A percentile compares a stretch with the other conserved stretches of the same genome.
These are phyloP conservation scores for Yponomeuta malinellus DNA, from an alignment of 2,888 invertebrate species.

Conservation along the genomic window DNA sequence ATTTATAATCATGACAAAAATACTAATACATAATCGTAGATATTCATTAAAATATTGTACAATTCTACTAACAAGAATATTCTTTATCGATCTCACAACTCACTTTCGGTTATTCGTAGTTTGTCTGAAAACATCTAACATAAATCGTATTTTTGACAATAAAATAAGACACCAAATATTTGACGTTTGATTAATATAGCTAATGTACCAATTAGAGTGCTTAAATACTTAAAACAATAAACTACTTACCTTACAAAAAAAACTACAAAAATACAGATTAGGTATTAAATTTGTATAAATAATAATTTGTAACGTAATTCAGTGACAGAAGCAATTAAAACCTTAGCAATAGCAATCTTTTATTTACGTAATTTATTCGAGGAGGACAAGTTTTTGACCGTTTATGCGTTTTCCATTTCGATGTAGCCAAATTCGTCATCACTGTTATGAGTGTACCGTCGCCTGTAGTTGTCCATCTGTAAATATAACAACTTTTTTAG, in stretches of 20 bases:
- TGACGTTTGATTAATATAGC: no score
- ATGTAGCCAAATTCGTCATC: slow-evolving; percentile 49
- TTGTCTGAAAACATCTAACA: no score
- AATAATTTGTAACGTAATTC: neutral
- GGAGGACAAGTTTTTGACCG: neutral
- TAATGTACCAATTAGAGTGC: no score
- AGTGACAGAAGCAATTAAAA: neutral
- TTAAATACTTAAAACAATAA: no score
- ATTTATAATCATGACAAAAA: neutral
- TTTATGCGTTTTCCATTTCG: slow-evolving; percentile 49
- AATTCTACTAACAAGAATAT: neutral
- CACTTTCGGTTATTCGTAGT: neutral
- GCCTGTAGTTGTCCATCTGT: slow-evolving; percentile 67
- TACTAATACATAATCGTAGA: neutral
- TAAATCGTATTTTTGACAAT: no score
- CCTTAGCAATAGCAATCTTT: no score
- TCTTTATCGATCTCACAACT: neutral
- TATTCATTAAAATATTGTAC: neutral
- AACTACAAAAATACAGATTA: no score
- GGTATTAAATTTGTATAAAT: neutral
- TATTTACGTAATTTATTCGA: no score
- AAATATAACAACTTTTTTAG: slow-evolving; percentile 12
- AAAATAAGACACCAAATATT: no score
- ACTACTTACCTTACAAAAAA: no score
- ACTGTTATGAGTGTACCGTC: slow-evolving; percentile 42